Base-by-base conservation (phyloP, 1,140 invertebrate species). In the Arion vulgaris region DNA sequence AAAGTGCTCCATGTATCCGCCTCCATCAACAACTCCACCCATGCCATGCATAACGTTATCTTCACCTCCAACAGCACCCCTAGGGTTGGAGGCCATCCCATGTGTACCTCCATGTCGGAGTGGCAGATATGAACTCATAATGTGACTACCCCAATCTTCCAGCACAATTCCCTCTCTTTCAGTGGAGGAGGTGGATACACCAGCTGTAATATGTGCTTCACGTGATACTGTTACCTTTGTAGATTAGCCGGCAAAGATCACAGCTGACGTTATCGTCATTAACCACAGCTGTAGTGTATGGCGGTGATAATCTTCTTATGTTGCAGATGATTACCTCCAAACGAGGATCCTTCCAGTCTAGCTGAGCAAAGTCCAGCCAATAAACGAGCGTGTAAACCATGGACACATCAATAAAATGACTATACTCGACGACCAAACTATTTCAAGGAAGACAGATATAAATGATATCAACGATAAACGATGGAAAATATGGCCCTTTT, bases 1-100 rank as follows among this genome's bases (percentile, higher is more conserved):
- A 84, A 91, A 91, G 85, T 91, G 90, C 82, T 91, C 90, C 90
- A 91, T 91, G 81, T 91, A 90, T 68, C 87, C 86, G 51, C 76
- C 51, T 19, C 34, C 36, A 51, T 57, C 49, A 17, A 66, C 38
- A 15, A 66, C 45, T 11, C 53, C 49, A 4, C 45, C 51, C 13
- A 75, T 75, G 17, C 76, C 73, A n/a, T 83, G 82, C 82, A 83
- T 83, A 77, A 79, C 77, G 23, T 83, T 73, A 4, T 77, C 82
- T 38, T 69, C 49, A 49, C 51, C 69, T 9, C 77, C 77, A 38
- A 38, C 66, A 23, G 57, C 1, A 13, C 13, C 66, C 4, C 39
- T 36, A 13, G 82, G 77, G 51, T 81, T 78, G 23, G 81, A 49
- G 76, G 77, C 76, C 53, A 82, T 72, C 0, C 76, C 84, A 57